Evolutionary conservation across 2,797 vertebrate genomes (phyloP), one percentile per base, ranked within the genome.

Genomic region (Agapornis canus): DNA sequence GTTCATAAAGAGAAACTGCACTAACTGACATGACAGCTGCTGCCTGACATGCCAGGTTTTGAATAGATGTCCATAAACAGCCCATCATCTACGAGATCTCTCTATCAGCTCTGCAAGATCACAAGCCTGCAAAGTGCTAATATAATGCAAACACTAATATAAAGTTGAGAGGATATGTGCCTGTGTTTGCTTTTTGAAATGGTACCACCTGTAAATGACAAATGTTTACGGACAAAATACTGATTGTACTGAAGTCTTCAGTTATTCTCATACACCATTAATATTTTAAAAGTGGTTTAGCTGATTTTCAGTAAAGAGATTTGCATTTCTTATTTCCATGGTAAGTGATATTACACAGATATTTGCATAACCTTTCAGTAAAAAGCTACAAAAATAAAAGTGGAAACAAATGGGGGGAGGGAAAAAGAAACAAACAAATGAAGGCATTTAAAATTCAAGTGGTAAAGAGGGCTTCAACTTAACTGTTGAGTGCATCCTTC

Each of bases 111-210:
- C 61, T 47, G 42, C 17, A 37, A 54, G 54, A 37, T 13, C 63
- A 3, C 65, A 75, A 43, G 47, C 1, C 52, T 61, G 32, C 37
- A 32, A 5, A 66, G 65, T 15, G 4, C 39, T 18, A 26, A 25
- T 12, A 19, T 2, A 31, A 76, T 16, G 32, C 47, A 82, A 60
- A 23, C 29, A 26, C 2, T 21, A n/a, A 45, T 22, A 29, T 2
- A 15, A 39, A 31, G 39, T 11, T 48, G 20, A 3, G 15, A 20
- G 9, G 18, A 6, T 2, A 5, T 3, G 31, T 8, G 6, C 2
- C 5, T 3, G 5, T 51, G 31, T 5, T 11, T 45, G 2, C 9
- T 68, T 70, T 76, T 9, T 68, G n/a, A 37, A 64, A 8, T 5
- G 9, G 22, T 14, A 6, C 18, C 47, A 25, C 49, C 52, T 27